These are phyloP conservation scores for Merluccius polli DNA, from an alignment of 2,797 vertebrate genomes.

Conservation along the genomic window DNA sequence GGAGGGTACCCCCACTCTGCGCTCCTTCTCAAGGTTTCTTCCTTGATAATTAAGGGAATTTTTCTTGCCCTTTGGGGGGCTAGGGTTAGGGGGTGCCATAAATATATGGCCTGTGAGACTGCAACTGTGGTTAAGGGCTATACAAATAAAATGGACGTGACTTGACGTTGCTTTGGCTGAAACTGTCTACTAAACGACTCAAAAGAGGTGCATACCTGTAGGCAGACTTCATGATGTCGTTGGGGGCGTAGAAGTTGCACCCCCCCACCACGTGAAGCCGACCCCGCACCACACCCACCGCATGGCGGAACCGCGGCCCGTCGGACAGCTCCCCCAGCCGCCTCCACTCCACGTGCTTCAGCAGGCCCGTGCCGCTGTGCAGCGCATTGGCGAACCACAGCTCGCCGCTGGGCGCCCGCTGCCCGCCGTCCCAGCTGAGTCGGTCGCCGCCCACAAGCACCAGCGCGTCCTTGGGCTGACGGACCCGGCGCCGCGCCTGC, in stretches of 20 bases:
- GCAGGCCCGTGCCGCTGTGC: conserved; percentile 73
- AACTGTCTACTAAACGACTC: neutral
- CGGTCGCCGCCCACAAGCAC: conserved; percentile 84
- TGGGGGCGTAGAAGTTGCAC: conserved; percentile 80
- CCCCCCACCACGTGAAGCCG: conserved; percentile 82
- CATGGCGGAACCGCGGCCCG: conserved; percentile 77
- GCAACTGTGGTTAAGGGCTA: too few relatives aligned
- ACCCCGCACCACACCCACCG: conserved; percentile 64
- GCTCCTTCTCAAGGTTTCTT: too few relatives aligned
- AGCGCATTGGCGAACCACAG: conserved; percentile 85
- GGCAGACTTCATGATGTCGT: conserved; percentile 79
- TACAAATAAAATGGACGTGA: too few relatives aligned
- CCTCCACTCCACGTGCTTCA: conserved; percentile 80
- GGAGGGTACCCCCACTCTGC: too few relatives aligned
- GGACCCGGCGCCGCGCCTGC: conserved; percentile 60
- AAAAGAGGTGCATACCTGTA: conserved; percentile 74
- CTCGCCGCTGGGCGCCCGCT: conserved; percentile 69
- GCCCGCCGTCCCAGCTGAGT: conserved; percentile 66
- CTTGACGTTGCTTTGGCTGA: too few relatives aligned
- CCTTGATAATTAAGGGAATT: too few relatives aligned
- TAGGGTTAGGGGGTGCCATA: too few relatives aligned
- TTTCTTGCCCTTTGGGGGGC: too few relatives aligned
- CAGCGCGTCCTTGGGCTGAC: conserved; percentile 74
- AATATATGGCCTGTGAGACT: too few relatives aligned
- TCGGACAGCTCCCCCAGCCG: conserved; percentile 75